A percentile compares a stretch with the other conserved stretches of the same genome.
Conservation (phyloP, 2,113 vertebrate species). For the Tachysurus fulvidraco region DNA sequence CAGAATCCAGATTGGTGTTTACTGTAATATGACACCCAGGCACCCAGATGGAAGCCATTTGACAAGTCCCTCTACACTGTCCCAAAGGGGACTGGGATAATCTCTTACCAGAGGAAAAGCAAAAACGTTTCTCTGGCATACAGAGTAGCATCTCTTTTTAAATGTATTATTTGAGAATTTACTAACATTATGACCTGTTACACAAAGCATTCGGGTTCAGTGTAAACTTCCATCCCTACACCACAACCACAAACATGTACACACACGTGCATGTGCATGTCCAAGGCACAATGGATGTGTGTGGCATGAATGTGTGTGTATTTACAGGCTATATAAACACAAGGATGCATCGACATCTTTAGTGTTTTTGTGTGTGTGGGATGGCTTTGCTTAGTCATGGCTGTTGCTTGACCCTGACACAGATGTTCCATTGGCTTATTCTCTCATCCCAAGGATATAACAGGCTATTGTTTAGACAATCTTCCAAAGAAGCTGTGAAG, state of each 20-base stretch:
- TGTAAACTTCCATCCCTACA: conserved; percentile 8
- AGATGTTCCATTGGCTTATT: conserved; percentile 47
- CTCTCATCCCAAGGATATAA: conserved; percentile 22
- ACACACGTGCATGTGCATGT: conserved; percentile 15
- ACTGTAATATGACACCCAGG: conserved; percentile 54
- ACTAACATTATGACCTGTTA: conserved; percentile 16
- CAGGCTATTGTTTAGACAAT: conserved; percentile 32
- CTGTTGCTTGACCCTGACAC: conserved; percentile 26
- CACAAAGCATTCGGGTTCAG: conserved; percentile 16
- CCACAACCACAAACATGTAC: conserved; percentile 17
- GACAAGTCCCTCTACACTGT: conserved; percentile 29
- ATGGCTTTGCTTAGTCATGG: conserved; percentile 26
- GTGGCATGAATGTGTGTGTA: conserved; percentile 11
- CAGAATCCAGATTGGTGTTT: conserved; percentile 53
- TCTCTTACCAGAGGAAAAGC: neutral
- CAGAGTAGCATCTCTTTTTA: neutral
- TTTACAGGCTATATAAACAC: conserved; percentile 59
- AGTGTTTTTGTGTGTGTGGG: conserved; percentile 43
- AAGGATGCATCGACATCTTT: conserved; percentile 31
- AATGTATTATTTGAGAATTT: neutral
- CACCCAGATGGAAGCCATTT: conserved; percentile 54
- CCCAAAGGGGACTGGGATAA: neutral
- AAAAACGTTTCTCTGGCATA: neutral
- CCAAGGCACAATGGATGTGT: conserved; percentile 14
- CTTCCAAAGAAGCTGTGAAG: conserved; percentile 23